Evolutionary conservation across 1,140 invertebrate genomes (phyloP).

Genomic region (Bombyx mori): ASM3026992v2 NC_085129.1:699501-700000

Average conservation of each 20-base stretch:
- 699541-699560: too few relatives aligned
- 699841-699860: constrained; percentile 56
- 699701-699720: constrained; percentile 60
- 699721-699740: constrained; percentile 45
- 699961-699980: too few relatives aligned
- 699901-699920: too few relatives aligned
- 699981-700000: too few relatives aligned
- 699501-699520: not conserved
- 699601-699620: too few relatives aligned
- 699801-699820: constrained; percentile 82
- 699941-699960: too few relatives aligned
- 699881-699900: too few relatives aligned
- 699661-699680: constrained; percentile 52
- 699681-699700: constrained; percentile 61
- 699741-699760: constrained; percentile 76
- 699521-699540: too few relatives aligned
- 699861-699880: constrained; percentile 23
- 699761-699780: constrained; percentile 88
- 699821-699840: constrained; percentile 83
- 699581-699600: too few relatives aligned
- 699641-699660: constrained; percentile 50
- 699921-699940: too few relatives aligned
- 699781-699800: constrained; percentile 82
- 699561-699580: too few relatives aligned
- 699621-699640: constrained; percentile 21